phyloP scores from a whole-genome alignment of 2,113 vertebrate genomes.

The Odocoileus virginianus region DNA sequence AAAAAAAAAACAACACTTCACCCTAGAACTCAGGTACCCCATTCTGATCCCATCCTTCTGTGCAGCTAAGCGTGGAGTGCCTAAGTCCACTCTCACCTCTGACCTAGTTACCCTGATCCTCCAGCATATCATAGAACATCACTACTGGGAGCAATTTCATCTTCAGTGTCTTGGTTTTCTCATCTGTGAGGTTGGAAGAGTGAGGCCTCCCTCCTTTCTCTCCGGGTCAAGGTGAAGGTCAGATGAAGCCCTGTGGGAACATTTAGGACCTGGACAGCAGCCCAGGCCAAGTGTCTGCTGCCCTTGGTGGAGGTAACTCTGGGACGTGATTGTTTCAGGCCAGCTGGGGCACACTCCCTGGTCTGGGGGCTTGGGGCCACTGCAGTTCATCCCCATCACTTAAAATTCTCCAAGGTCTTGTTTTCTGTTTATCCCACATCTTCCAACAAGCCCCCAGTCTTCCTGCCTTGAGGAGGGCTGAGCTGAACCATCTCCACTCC shows the following conservation, averaged over 20 bases:
- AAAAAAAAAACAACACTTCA: not conserved
- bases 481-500: not conserved
- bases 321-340: not conserved
- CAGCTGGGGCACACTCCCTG: not conserved
- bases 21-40: not conserved
- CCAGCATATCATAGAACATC: not conserved
- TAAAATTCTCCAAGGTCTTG: not conserved
- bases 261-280: not conserved
- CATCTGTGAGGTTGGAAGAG: not conserved
- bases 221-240: not conserved
- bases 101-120: not conserved
- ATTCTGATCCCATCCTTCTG: not conserved
- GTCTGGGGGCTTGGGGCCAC: not conserved
- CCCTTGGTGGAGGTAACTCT: not conserved
- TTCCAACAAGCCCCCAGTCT: not conserved
- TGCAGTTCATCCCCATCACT: not conserved
- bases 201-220: not conserved
- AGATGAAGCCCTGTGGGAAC: not conserved
- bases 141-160: not conserved
- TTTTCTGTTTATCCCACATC: not conserved
- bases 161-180: not conserved
- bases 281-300: too few species aligned
- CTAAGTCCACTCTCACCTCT: not conserved
- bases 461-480: not conserved
- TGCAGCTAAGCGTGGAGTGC: not conserved